Conservation (phyloP, 2,797 vertebrate genomes). For the Numenius phaeopus region DNA sequence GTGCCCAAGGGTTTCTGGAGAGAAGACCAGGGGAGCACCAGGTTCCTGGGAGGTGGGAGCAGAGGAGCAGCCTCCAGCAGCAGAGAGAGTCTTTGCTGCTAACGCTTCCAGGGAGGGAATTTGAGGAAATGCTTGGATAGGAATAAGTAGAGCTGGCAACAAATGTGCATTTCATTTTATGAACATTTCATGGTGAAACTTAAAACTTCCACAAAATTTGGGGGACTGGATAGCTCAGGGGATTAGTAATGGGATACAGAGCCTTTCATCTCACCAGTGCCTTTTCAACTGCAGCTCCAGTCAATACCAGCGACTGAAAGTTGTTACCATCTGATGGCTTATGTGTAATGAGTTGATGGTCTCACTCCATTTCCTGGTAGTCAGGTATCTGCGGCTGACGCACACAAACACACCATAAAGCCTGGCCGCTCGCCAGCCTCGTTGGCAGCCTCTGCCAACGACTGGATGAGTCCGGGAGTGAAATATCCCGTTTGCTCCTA, state of each 20-base stretch:
- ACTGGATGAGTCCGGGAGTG: not conserved
- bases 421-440: slow-evolving; percentile 9
- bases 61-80: not conserved
- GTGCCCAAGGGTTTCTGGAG: not conserved
- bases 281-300: slow-evolving; percentile 72
- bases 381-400: slow-evolving; percentile 49
- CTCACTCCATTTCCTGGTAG: slow-evolving; percentile 66
- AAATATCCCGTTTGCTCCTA: not conserved
- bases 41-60: not conserved
- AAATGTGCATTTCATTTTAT: slow-evolving; percentile 77
- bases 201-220: slow-evolving; percentile 76
- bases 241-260: slow-evolving; percentile 76
- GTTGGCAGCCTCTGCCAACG: not conserved
- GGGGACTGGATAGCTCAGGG: slow-evolving; percentile 70
- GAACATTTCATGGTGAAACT: slow-evolving; percentile 78
- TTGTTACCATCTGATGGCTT: slow-evolving; percentile 73
- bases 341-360: slow-evolving; percentile 52
- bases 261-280: slow-evolving; percentile 73
- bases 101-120: not conserved
- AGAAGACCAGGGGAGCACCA: rapidly evolving
- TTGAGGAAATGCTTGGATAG: slow-evolving; percentile 25
- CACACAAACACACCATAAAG: slow-evolving; percentile 30
- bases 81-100: not conserved
- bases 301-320: slow-evolving; percentile 64
- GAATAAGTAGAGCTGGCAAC: slow-evolving; percentile 60